Base-by-base conservation (phyloP, 2,797 vertebrate genomes). In the Astyanax mexicanus region DNA sequence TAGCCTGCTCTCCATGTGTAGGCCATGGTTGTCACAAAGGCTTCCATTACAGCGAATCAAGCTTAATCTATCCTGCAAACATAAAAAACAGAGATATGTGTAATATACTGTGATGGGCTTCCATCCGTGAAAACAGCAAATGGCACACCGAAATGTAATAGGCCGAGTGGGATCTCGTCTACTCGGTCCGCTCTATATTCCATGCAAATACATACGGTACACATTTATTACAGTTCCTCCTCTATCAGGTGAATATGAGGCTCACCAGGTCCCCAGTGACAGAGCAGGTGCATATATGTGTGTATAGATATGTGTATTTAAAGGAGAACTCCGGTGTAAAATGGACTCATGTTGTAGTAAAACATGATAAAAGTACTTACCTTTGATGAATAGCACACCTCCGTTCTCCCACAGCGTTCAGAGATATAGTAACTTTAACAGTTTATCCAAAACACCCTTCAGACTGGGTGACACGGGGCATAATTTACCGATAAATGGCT, bases 191-290 rank as follows among this genome's bases (percentile, higher is more conserved):
- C 55, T 54, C 51, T 52, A 3, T 11, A 21, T 37, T 62, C 47
- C 32, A 51, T 72, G 55, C 12, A 67, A 49, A 71, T 66, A 65
- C 51, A 54, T 55, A 73, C 51, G 62, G 54, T 55, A 73, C 51
- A 62, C 54, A 79, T 75, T 17, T 52, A 32, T 51, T 21, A 65
- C 54, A 35, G 38, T 57, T 77, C 60, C 68, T 57, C 25, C 60
- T 54, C 23, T 52, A 62, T 38, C 44, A 55, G 37, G 6, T 42
- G 61, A 3, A 17, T 72, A 17, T 51, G 6, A 37, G 35, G 7
- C 17, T 27, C 35, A 49, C 40, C 13, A 32, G 17, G 21, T 17
- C 42, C 40, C 11, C 27, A 27, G 6, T 10, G 23, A 44, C 11
- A 44, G 6, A 27, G 40, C 15, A 29, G 23, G 25, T 29, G 23